phyloP scores from a whole-genome alignment of 2,888 invertebrate genomes.

The Agonopterix heracliana region DNA sequence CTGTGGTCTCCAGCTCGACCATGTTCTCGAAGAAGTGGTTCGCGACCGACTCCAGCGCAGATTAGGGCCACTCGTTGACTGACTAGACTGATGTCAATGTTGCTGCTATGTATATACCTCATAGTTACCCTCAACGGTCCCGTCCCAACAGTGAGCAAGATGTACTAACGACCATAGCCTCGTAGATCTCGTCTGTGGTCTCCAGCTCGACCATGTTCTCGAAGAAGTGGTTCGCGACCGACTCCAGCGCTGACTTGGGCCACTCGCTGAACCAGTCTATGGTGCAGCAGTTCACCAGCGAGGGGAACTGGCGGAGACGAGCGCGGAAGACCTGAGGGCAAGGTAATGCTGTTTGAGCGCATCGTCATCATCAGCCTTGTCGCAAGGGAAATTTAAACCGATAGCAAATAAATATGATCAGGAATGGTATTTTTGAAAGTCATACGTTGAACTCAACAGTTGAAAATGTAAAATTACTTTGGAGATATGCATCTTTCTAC shows the following conservation, averaged over 20 bases:
- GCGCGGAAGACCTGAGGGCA: conserved; percentile 78
- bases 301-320: conserved; percentile 90
- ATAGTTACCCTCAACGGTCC: too few species aligned
- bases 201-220: conserved; percentile 79
- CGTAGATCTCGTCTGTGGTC: conserved; percentile 75
- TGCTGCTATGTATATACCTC: too few species aligned
- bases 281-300: conserved; percentile 93
- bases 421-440: too few species aligned
- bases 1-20: conserved; percentile 77
- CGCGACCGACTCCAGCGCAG: conserved; percentile 90
- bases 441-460: too few species aligned
- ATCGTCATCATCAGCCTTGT: too few species aligned
- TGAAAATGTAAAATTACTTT: too few species aligned
- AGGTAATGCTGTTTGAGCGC: background rate
- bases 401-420: too few species aligned
- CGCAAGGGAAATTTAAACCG: too few species aligned
- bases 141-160: too few species aligned
- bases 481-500: too few species aligned
- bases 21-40: conserved; percentile 82
- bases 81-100: too few species aligned
- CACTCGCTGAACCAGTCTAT: conserved; percentile 96
- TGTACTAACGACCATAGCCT: conserved; percentile 79
- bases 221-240: conserved; percentile 86
- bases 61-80: conserved; percentile 89
- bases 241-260: conserved; percentile 90